Base-by-base conservation (phyloP, 2,888 invertebrate genomes). In the Thumatha senex region DNA sequence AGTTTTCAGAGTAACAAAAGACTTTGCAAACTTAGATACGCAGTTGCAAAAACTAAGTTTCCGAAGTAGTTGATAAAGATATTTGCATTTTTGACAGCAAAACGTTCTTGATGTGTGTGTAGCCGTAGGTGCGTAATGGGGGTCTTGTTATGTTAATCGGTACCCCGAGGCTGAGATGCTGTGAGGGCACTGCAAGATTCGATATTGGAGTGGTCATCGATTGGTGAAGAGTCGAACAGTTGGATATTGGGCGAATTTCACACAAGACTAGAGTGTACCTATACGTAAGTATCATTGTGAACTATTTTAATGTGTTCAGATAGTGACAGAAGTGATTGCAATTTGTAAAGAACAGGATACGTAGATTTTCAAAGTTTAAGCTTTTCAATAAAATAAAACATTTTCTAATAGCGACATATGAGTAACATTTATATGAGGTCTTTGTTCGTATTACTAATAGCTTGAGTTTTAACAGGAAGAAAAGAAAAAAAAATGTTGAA, bases 131-230 rank as follows among this genome's bases (percentile, higher is more conserved):
- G 82, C 83, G 84, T 89, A 88, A 89, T 89, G 80, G 85, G 84
- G 82, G 82, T 79, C 89, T 91, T 91, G 90, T 91, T 89, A 91
- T 91, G 90, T 76, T 89, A 91, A 91, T 91, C 78, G 67, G 36
- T 69, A 76, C 77, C 91, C 88, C 68, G 74, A 81, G 87, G 86
- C 77, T 65, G 68, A 68, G 66, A 47, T 58, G 64, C 66, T 72
- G 76, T 70, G 78, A 64, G 61, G 67, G 71, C 70, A 75, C 74
- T 76, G 80, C 78, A 79, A 76, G 57, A 61, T 63, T 66, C 70
- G 55, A 61, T 70, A 73, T 70, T 77, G 75, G 76, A 84, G 78
- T 76, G 79, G 80, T 74, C 84, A 78, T 78, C 80, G 77, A 80
- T 79, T 83, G 74, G 56, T 60, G 15, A 54, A 51, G 51, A 41